Evolutionary conservation across 1,140 invertebrate genomes (phyloP), one percentile per base, ranked within the genome.

Genomic region (Agraylea sexmaculata): DNA sequence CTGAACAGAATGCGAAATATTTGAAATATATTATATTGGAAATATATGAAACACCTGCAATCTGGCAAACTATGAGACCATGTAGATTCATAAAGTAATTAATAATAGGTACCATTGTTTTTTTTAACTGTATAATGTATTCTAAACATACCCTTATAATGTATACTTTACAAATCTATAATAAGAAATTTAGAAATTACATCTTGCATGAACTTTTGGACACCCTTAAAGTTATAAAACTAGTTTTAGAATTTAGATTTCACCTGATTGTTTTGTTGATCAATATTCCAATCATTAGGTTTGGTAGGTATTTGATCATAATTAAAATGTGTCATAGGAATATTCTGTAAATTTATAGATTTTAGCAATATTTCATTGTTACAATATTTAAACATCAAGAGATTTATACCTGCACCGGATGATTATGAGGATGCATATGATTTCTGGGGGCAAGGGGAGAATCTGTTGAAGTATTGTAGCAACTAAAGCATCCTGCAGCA

Each of bases 401-500:
- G 16, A 7, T 12, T 12, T 31, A 12, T 12, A 6, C 11, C 12
- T 31, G 16, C 13, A 31, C 11, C 11, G 29, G 5, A 31, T 12
- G 16, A 31, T 31, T 15, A 7, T n/a, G 7, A n/a, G 23, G 23
- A 31, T 48, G 46, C n/a, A 22, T 10, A 36, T 48, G 46, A 23
- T 41, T 48, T 40, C 46, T 40, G 12, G 42, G 23, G 15, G 34
- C 42, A 7, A 44, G 29, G 10, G 46, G 46, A 2, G 46, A 49
- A 35, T 49, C 46, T 0, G 46, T 49, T 15, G 30, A 37, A 16
- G 46, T 34, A 36, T 49, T 49, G 30, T 49, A 49, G 31, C 46
- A 49, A 23, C 42, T 49, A 32, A 49, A 49, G 31, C 46, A 49
- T 12, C 46, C 46, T 7, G 46, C 46, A 11, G 46, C 46, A 0